Evolutionary conservation across 2,113 vertebrate species (phyloP).

Genomic region (Sardina pilchardus): DNA sequence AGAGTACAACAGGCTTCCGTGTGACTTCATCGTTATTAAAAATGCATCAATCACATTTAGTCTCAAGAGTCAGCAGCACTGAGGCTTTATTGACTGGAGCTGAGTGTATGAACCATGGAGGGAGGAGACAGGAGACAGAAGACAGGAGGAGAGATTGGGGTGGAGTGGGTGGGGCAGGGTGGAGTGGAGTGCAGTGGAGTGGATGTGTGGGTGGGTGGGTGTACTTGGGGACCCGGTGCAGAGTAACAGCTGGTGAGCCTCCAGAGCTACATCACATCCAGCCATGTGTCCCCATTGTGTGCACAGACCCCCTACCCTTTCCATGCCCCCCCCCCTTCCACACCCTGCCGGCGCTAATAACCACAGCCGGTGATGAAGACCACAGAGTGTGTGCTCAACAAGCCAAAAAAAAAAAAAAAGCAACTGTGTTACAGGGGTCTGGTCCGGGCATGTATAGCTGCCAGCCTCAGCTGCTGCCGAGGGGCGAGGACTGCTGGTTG

Average conservation of each 20-base stretch:
- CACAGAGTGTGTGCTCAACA: background rate
- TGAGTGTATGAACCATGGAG: background rate
- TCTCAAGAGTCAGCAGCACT: background rate
- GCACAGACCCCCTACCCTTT: conserved; percentile 29
- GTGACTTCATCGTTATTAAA: conserved; percentile 14
- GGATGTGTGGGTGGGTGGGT: background rate
- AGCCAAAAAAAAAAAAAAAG: background rate
- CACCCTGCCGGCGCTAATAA: conserved; percentile 25
- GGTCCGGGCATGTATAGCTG: too few species aligned
- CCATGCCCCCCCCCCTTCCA: conserved; percentile 12
- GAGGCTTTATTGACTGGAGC: background rate
- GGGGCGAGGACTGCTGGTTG: background rate
- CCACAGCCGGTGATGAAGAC: conserved; percentile 1
- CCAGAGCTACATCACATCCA: conserved; percentile 49
- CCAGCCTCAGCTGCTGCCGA: too few species aligned
- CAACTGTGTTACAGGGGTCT: background rate
- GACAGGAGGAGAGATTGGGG: background rate
- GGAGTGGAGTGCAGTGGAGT: background rate
- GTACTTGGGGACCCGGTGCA: conserved; percentile 21
- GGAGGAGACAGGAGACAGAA: background rate
- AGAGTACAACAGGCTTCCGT: background rate
- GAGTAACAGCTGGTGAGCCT: conserved; percentile 62
- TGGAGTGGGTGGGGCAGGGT: background rate
- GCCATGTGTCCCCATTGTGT: conserved; percentile 71
- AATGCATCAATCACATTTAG: background rate